Evolutionary conservation across 2,797 vertebrate genomes (phyloP).

Genomic region (Borostomias antarcticus): DNA sequence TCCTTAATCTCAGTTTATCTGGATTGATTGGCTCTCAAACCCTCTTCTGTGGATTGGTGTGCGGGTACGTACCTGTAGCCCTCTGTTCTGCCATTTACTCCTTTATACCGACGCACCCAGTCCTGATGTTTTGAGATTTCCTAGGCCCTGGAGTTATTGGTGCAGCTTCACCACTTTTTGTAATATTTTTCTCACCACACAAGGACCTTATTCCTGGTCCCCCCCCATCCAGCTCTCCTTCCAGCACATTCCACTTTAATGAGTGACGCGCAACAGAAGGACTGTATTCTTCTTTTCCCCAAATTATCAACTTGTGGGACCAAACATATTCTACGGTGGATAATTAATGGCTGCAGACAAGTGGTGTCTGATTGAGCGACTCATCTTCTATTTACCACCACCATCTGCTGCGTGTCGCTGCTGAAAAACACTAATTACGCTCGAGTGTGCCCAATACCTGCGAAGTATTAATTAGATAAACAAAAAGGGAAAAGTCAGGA

Average conservation of each 20-base stretch:
- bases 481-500: conserved; percentile 59
- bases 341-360: conserved; percentile 86
- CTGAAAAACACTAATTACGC: conserved; percentile 82
- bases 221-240: too few relatives aligned
- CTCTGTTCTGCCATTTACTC: too few relatives aligned
- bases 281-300: conserved; percentile 70
- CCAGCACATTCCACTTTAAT: conserved; percentile 74
- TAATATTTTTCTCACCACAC: too few relatives aligned
- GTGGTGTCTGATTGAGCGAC: conserved; percentile 83
- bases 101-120: too few relatives aligned
- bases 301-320: conserved; percentile 82
- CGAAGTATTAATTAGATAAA: conserved; percentile 79
- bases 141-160: too few relatives aligned
- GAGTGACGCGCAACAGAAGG: conserved; percentile 84
- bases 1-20: too few relatives aligned
- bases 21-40: too few relatives aligned
- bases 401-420: conserved; percentile 80
- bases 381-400: conserved; percentile 82
- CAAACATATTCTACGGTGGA: conserved; percentile 77
- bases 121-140: too few relatives aligned
- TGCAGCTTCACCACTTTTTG: too few relatives aligned
- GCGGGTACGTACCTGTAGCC: too few relatives aligned
- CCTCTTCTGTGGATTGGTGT: too few relatives aligned
- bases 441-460: conserved; percentile 77
- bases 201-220: conserved; percentile 63